Conservation (phyloP, 1,140 invertebrate genomes). For the Schlechtendalia chinensis region DNA sequence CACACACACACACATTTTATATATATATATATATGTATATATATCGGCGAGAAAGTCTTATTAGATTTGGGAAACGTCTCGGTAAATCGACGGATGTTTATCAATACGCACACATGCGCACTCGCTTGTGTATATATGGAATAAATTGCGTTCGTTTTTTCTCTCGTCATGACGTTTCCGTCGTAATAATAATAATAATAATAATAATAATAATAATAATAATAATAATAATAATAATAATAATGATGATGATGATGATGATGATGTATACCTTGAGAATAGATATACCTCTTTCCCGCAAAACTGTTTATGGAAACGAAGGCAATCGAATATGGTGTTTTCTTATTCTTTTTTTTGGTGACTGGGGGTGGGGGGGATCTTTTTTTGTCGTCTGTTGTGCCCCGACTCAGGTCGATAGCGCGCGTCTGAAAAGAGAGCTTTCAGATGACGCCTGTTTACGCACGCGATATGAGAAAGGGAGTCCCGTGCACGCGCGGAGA, state of each 20-base stretch:
- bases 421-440: not conserved
- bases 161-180: slow-evolving; percentile 1
- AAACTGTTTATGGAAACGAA: slow-evolving; percentile 48
- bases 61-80: slow-evolving; percentile 24
- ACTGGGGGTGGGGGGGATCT: not conserved
- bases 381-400: not conserved
- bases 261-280: slow-evolving; percentile 24
- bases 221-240: too few species aligned
- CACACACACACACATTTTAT: not conserved
- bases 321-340: slow-evolving; percentile 32
- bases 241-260: too few species aligned
- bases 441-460: slow-evolving; percentile 15
- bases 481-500: not conserved
- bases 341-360: not conserved
- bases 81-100: slow-evolving; percentile 37
- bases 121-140: not conserved
- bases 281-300: slow-evolving; percentile 6
- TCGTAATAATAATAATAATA: slow-evolving; percentile 37
- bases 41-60: slow-evolving; percentile 1
- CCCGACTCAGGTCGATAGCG: not conserved
- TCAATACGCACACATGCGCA: not conserved
- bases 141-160: not conserved
- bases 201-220: too few species aligned
- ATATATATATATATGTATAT: not conserved
- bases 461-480: not conserved